These are phyloP conservation scores for Campoletis raptor DNA, from an alignment of 2,888 invertebrate species.

Conservation along the genomic window DNA sequence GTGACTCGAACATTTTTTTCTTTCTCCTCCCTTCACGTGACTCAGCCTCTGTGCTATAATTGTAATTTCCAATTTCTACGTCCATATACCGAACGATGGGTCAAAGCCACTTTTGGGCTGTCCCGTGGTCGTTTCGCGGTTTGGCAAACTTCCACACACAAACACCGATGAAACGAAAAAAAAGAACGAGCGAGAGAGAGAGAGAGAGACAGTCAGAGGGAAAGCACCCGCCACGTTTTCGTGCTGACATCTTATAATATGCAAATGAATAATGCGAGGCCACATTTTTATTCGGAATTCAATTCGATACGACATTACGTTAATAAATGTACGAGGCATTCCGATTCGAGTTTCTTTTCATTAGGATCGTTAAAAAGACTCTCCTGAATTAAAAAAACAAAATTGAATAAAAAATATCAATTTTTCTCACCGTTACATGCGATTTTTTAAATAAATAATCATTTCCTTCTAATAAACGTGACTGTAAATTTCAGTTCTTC, in stretches of 20 bases:
- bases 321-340: conserved; percentile 1
- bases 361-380: background rate
- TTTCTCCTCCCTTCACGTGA: conserved; percentile 24
- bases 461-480: background rate
- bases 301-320: conserved; percentile 56
- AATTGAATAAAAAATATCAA: no score
- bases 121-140: conserved; percentile 69
- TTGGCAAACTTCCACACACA: conserved; percentile 78
- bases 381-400: background rate
- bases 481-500: background rate
- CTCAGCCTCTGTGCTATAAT: conserved; percentile 27
- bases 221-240: conserved; percentile 9
- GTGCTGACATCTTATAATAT: conserved; percentile 76
- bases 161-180: background rate
- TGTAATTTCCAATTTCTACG: conserved; percentile 31
- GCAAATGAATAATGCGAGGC: conserved; percentile 76
- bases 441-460: background rate
- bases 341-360: background rate
- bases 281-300: conserved; percentile 68
- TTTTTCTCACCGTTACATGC: no score
- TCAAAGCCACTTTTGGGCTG: conserved; percentile 62
- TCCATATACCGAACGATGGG: conserved; percentile 43
- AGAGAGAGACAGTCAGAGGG: background rate
- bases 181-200: background rate
- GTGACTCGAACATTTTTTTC: conserved; percentile 22